Evolutionary conservation across 2,113 vertebrate species (phyloP).

Genomic region (Pitta sordida): DNA sequence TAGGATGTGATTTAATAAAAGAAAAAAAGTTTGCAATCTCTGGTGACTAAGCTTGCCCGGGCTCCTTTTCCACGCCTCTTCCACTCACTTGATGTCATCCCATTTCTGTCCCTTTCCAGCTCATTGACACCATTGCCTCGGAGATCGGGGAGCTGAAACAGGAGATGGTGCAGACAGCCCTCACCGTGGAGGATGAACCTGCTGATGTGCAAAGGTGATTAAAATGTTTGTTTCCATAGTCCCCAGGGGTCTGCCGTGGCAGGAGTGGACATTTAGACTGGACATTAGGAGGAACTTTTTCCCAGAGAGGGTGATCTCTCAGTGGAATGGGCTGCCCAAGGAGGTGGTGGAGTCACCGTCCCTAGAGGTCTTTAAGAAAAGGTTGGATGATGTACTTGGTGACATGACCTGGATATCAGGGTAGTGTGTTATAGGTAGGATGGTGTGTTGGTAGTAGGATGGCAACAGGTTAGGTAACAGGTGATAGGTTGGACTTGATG

Average conservation of each 20-base stretch:
- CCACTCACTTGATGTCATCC: conserved; percentile 67
- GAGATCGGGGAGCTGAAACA: conserved; percentile 92
- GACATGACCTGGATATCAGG: too few species aligned
- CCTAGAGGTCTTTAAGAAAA: too few species aligned
- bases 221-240: background rate
- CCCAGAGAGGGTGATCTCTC: too few species aligned
- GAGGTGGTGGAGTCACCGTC: too few species aligned
- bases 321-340: too few species aligned
- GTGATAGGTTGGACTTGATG: too few species aligned
- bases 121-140: conserved; percentile 89
- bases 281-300: too few species aligned
- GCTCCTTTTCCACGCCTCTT: conserved; percentile 58
- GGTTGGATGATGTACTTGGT: too few species aligned
- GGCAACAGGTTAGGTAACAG: too few species aligned
- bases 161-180: conserved; percentile 87
- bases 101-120: conserved; percentile 78
- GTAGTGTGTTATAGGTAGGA: too few species aligned
- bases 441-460: too few species aligned
- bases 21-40: conserved; percentile 17
- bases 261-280: too few species aligned
- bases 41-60: conserved; percentile 39
- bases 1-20: background rate
- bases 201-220: conserved; percentile 71
- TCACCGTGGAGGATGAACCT: conserved; percentile 67
- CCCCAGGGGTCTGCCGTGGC: background rate